A percentile compares a stretch with the other conserved stretches of the same genome.
Conservation (phyloP, 1,140 invertebrate species). For the Drosophila ercepeae region DNA sequence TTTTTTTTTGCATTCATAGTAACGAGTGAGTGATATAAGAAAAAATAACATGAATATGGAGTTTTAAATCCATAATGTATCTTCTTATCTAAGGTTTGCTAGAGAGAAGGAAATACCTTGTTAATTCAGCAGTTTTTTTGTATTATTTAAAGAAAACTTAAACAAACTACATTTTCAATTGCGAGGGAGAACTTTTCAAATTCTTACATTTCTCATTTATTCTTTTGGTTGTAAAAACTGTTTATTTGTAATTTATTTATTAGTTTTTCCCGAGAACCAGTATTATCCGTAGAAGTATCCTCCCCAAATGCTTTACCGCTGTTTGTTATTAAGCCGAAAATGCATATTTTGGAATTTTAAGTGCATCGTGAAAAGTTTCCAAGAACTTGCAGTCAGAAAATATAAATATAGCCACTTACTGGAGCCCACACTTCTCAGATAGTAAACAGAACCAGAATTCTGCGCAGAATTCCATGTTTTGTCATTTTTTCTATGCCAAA, state of each 20-base stretch:
- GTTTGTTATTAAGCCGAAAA: background rate
- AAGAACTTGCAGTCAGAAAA: slow-evolving; percentile 22
- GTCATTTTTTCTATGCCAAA: background rate
- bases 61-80: background rate
- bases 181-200: background rate
- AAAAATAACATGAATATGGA: background rate
- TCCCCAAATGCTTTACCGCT: too few relatives aligned
- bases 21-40: background rate
- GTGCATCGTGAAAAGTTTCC: slow-evolving; percentile 15
- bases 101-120: too few relatives aligned
- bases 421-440: slow-evolving; percentile 18
- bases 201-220: too few relatives aligned
- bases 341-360: background rate
- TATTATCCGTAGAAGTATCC: too few relatives aligned
- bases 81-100: too few relatives aligned
- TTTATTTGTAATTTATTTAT: too few relatives aligned
- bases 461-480: slow-evolving; percentile 8
- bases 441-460: slow-evolving; percentile 27
- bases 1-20: background rate
- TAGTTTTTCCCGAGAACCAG: too few relatives aligned
- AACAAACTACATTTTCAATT: too few relatives aligned
- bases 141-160: too few relatives aligned
- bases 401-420: slow-evolving; percentile 4
- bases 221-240: too few relatives aligned
- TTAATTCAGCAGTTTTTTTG: too few relatives aligned